Evolutionary conservation across 1,140 invertebrate species (phyloP).

Genomic region (Anastrepha ludens): DNA sequence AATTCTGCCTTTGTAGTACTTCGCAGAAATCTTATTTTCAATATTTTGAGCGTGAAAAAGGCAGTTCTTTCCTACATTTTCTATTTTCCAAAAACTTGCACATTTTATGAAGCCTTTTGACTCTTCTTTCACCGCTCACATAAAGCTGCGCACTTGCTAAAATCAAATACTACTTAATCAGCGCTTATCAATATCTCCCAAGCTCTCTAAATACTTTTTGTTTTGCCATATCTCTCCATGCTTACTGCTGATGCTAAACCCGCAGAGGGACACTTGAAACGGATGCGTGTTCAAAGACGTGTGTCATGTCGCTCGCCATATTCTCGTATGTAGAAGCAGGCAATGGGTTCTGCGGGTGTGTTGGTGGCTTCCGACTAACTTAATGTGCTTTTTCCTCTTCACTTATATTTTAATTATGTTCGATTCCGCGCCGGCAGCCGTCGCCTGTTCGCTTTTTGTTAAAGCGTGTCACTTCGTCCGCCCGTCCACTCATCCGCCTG

Average conservation of each 20-base stretch:
- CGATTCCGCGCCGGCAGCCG: not conserved
- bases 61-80: too few relatives aligned
- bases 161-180: not conserved
- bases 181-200: not conserved
- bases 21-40: too few relatives aligned
- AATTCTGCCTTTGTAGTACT: too few relatives aligned
- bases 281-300: not conserved
- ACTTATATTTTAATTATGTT: slow-evolving; percentile 42
- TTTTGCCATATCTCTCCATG: too few relatives aligned
- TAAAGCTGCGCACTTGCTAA: not conserved
- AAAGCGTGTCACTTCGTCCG: not conserved
- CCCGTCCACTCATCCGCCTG: not conserved
- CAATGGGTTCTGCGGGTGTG: not conserved
- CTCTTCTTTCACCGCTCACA: too few relatives aligned
- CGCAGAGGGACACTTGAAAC: slow-evolving; percentile 9
- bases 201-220: too few relatives aligned
- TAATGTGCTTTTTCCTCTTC: not conserved
- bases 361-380: not conserved
- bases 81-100: too few relatives aligned
- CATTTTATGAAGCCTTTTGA: too few relatives aligned
- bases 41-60: too few relatives aligned
- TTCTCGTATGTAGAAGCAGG: not conserved
- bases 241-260: not conserved
- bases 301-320: not conserved
- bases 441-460: not conserved